Evolutionary conservation across 1,140 invertebrate species (phyloP).

Genomic region (Polypedilum pembai): DNA sequence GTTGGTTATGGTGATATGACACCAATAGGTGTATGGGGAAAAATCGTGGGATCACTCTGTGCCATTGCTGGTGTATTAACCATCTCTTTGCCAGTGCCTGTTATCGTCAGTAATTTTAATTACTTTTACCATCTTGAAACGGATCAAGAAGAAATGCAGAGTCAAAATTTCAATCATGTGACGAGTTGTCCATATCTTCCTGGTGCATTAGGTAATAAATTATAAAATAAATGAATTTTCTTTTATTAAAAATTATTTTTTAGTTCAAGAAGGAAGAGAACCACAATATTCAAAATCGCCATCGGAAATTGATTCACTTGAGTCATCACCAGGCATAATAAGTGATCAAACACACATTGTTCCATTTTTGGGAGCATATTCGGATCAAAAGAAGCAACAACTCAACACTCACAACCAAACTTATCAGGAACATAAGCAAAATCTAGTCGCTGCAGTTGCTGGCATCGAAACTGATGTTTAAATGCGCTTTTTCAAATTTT

Average conservation of each 20-base stretch:
- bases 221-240: constrained; percentile 31
- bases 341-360: constrained; percentile 24
- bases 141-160: constrained; percentile 92
- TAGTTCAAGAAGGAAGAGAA: constrained; percentile 75
- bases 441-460: constrained; percentile 60
- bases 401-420: constrained; percentile 55
- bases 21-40: constrained; percentile 93
- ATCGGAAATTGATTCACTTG: constrained; percentile 76
- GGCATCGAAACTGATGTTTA: constrained; percentile 92
- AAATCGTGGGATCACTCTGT: constrained; percentile 92
- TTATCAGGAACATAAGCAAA: constrained; percentile 69
- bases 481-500: constrained; percentile 45
- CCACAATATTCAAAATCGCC: constrained; percentile 78
- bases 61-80: constrained; percentile 95
- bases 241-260: constrained; percentile 30
- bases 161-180: constrained; percentile 88
- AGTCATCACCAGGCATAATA: constrained; percentile 52
- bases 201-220: constrained; percentile 68
- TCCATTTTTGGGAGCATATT: background rate
- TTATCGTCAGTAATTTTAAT: constrained; percentile 98
- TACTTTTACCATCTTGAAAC: constrained; percentile 98
- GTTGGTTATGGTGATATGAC: constrained; percentile 99
- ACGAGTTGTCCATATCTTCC: constrained; percentile 87
- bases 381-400: background rate
- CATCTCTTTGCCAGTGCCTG: constrained; percentile 91